Conservation (phyloP, 2,888 invertebrate species). For the Caenorhabditis sulstoni region DNA sequence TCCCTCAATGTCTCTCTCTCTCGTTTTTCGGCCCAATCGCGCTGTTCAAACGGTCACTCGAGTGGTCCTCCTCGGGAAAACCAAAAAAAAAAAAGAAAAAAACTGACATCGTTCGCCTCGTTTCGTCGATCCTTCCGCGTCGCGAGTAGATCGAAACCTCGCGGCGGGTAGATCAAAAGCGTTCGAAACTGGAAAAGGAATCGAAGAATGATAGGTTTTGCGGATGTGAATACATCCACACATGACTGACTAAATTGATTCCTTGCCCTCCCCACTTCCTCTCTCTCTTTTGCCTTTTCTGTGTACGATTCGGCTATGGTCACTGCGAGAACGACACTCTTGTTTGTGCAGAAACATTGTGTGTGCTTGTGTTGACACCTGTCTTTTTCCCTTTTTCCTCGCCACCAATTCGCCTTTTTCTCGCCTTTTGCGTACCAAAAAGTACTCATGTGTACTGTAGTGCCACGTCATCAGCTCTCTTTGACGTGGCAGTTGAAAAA, state of each 20-base stretch:
- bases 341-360: no score
- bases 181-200: not conserved
- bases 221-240: conserved; percentile 34
- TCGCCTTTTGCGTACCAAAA: not conserved
- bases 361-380: not conserved
- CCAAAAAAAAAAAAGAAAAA: no score
- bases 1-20: conserved; percentile 15
- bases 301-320: no score
- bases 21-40: conserved; percentile 21
- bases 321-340: no score
- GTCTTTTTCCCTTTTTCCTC: not conserved
- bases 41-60: conserved; percentile 46
- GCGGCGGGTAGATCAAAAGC: conserved; percentile 2
- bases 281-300: not conserved
- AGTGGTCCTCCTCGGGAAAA: not conserved
- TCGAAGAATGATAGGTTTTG: conserved; percentile 18
- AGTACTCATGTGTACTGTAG: no score
- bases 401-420: not conserved
- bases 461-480: no score
- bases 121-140: no score
- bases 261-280: no score
- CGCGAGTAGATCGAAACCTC: conserved; percentile 5
- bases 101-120: no score
- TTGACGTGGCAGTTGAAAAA: no score
- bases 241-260: conserved; percentile 27